Conservation (phyloP, 2,113 vertebrate genomes). For the Chamaea fasciata region DNA sequence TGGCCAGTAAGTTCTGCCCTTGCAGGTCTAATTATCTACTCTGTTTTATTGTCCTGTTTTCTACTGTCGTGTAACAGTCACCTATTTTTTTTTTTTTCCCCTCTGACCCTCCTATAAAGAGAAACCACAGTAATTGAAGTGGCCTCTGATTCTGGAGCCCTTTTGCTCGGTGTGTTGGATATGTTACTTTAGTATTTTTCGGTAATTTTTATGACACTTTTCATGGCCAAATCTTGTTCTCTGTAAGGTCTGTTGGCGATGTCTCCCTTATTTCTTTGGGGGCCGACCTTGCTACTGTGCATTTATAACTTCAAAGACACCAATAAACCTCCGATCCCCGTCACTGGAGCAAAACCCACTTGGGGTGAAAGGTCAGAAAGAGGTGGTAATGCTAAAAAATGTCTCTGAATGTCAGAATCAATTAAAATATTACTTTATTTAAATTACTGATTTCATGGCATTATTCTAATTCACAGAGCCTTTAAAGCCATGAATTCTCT, state of each 20-base stretch:
- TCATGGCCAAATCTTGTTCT: background rate
- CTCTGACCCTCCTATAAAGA: background rate
- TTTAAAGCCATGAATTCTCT: background rate
- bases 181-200: background rate
- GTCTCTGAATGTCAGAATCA: constrained; percentile 1
- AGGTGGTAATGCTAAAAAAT: background rate
- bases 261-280: background rate
- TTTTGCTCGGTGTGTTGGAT: background rate
- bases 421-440: constrained; percentile 50
- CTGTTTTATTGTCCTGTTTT: background rate
- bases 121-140: background rate
- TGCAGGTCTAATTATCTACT: background rate
- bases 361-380: background rate
- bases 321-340: background rate
- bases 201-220: background rate
- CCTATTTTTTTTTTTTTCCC: background rate
- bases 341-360: background rate
- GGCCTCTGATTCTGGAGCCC: background rate
- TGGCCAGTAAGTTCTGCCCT: background rate
- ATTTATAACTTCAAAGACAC: constrained; percentile 5
- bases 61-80: background rate
- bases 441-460: background rate
- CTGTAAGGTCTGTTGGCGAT: background rate
- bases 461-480: background rate
- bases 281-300: background rate